Conservation (phyloP, 2,113 vertebrate genomes). For the Ceratotherium simum region DNA sequence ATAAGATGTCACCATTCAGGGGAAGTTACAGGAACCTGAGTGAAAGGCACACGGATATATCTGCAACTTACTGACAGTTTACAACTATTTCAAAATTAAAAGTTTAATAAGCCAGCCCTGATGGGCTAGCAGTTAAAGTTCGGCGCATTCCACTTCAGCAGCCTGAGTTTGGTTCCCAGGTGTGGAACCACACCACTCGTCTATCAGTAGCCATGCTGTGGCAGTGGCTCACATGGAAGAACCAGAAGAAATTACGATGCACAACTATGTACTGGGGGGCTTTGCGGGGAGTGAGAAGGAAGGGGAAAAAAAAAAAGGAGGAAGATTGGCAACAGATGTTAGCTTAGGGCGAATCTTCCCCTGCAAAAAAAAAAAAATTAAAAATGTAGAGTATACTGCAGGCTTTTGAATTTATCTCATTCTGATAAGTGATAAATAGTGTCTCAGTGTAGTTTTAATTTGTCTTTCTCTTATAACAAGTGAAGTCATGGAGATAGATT, state of each 20-base stretch:
- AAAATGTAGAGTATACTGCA: not conserved
- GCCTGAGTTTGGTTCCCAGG: too few relatives aligned
- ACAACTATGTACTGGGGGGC: too few relatives aligned
- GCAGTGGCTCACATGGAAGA: too few relatives aligned
- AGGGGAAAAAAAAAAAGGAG: too few relatives aligned
- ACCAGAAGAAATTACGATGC: too few relatives aligned
- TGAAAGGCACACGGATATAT: not conserved
- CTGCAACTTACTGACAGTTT: not conserved
- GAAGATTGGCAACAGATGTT: too few relatives aligned
- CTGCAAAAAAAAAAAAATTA: not conserved
- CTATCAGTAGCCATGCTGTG: too few relatives aligned
- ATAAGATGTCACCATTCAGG: not conserved
- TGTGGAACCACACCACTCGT: too few relatives aligned
- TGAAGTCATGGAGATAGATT: not conserved
- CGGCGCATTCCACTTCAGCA: too few relatives aligned
- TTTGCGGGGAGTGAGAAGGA: too few relatives aligned
- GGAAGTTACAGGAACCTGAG: not conserved
- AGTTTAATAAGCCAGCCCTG: not conserved
- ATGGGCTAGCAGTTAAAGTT: too few relatives aligned
- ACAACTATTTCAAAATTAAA: constrained; percentile 21
- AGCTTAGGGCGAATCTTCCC: too few relatives aligned
- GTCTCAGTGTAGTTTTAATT: not conserved
- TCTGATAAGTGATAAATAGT: not conserved
- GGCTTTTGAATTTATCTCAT: not conserved
- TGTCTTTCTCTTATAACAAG: not conserved